A percentile compares a stretch with the other conserved stretches of the same genome.
Evolutionary conservation across 2,888 invertebrate genomes (phyloP).

Genomic region (Pristionchus arcanus): DNA sequence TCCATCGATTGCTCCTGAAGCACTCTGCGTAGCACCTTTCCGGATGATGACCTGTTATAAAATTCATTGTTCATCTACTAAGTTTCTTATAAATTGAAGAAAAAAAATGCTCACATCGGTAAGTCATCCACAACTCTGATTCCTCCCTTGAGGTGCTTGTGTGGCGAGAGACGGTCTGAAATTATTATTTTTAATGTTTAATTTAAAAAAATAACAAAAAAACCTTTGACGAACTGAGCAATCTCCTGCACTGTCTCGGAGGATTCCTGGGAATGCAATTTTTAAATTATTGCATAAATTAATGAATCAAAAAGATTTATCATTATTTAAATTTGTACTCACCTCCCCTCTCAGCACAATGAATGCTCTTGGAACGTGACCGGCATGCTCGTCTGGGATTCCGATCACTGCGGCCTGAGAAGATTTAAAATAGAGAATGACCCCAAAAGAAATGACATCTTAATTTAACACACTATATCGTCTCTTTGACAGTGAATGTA

Average conservation of each 20-base stretch:
- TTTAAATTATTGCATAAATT: too few species aligned
- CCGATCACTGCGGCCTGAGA: conserved; percentile 90
- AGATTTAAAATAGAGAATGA: too few species aligned
- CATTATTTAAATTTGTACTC: not conserved
- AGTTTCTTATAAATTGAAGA: not conserved
- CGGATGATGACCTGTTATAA: not conserved
- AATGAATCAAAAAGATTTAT: too few species aligned
- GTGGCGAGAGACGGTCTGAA: conserved; percentile 37
- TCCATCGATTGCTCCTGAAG: not conserved
- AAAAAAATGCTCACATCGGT: conserved; percentile 10
- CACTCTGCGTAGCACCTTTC: conserved; percentile 46
- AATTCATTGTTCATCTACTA: not conserved
- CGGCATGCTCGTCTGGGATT: conserved; percentile 70
- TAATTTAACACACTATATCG: too few species aligned
- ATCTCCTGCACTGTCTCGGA: conserved; percentile 11
- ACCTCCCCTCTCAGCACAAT: conserved; percentile 28
- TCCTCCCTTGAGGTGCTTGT: conserved; percentile 45
- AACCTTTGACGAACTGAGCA: conserved; percentile 31
- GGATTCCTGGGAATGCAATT: not conserved
- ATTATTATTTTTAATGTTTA: not conserved
- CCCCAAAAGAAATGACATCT: too few species aligned
- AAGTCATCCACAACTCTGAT: conserved; percentile 12
- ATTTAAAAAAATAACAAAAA: not conserved
- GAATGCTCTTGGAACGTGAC: not conserved
- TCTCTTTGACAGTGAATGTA: too few species aligned